A percentile compares a stretch with the other conserved stretches of the same genome.
Conservation (phyloP, 2,888 invertebrate species). For the Himalopsyche tibetana region DNA sequence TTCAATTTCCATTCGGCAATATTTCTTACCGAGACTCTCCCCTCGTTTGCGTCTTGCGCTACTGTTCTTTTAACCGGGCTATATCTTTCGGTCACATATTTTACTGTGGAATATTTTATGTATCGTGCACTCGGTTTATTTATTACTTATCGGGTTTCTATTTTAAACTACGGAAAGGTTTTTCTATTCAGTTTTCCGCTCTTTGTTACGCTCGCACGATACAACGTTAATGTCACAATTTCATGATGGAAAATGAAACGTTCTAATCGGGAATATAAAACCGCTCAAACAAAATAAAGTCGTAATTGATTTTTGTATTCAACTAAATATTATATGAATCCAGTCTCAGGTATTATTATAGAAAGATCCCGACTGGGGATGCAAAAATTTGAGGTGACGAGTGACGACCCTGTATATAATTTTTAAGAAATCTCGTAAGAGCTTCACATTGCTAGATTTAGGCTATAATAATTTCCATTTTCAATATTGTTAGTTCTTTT, state of each 20-base stretch:
- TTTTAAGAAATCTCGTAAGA: too few relatives aligned
- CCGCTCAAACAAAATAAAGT: background rate
- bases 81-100: conserved; percentile 64
- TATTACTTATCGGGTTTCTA: conserved; percentile 63
- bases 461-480: too few relatives aligned
- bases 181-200: conserved; percentile 50
- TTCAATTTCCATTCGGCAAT: conserved; percentile 63
- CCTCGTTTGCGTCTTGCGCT: conserved; percentile 60
- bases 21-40: conserved; percentile 59
- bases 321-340: background rate
- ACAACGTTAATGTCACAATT: conserved; percentile 50
- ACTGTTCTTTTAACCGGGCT: conserved; percentile 58
- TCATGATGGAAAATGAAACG: conserved; percentile 17
- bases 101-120: conserved; percentile 62
- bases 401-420: too few relatives aligned
- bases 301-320: background rate
- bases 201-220: conserved; percentile 57
- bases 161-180: conserved; percentile 54
- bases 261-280: conserved; percentile 14
- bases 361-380: too few relatives aligned
- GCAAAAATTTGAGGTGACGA: too few relatives aligned
- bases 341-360: too few relatives aligned
- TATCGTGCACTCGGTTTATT: conserved; percentile 61
- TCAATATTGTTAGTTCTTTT: too few relatives aligned
- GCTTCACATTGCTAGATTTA: too few relatives aligned